phyloP scores from a whole-genome alignment of 2,797 vertebrate species.

The Enteromius radiatus region DNA sequence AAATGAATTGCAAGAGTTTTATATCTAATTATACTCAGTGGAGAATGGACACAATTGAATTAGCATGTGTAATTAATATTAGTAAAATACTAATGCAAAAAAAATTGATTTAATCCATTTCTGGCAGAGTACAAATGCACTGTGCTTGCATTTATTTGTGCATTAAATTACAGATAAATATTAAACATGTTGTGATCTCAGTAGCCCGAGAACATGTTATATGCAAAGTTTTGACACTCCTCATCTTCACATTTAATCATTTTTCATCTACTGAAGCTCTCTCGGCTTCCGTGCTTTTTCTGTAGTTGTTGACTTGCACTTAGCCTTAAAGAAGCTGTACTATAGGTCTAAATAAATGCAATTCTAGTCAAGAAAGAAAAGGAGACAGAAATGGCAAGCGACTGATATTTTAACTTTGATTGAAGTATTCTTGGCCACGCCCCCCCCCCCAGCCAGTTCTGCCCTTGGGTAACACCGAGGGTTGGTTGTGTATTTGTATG shows the following conservation, averaged over 20 bases:
- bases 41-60: neutral
- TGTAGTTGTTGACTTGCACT: neutral
- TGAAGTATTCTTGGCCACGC: neutral
- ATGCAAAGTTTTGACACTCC: neutral
- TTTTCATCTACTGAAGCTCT: neutral
- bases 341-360: neutral
- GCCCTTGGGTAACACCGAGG: neutral
- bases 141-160: neutral
- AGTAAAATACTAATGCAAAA: neutral
- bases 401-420: neutral
- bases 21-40: neutral
- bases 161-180: slow-evolving; percentile 3
- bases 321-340: neutral
- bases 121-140: neutral
- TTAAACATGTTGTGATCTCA: neutral
- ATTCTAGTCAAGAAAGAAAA: neutral
- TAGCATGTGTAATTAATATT: neutral
- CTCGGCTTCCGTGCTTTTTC: neutral
- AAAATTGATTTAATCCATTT: neutral
- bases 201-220: neutral
- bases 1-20: neutral
- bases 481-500: slow-evolving; percentile 27
- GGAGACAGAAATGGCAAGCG: neutral
- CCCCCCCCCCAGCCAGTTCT: neutral
- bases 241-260: neutral